These are phyloP conservation scores for Lydus trimaculatus DNA, from an alignment of 2,888 invertebrate genomes.

Conservation along the genomic window DNA sequence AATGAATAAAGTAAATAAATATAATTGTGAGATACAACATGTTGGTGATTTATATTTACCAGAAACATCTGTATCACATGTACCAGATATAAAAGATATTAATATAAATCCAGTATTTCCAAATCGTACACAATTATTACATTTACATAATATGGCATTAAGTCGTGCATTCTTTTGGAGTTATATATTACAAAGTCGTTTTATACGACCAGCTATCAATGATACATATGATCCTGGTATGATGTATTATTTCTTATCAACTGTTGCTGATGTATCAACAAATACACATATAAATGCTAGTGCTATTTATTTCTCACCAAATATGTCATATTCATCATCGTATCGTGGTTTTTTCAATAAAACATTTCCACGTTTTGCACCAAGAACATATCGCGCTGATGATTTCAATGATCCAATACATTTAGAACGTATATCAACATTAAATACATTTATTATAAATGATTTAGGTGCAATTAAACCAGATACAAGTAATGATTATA, in stretches of 20 bases:
- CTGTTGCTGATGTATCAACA: slow-evolving; percentile 93
- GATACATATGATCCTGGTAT: slow-evolving; percentile 96
- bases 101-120: slow-evolving; percentile 94
- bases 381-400: slow-evolving; percentile 88
- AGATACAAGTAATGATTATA: slow-evolving; percentile 86
- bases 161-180: slow-evolving; percentile 96
- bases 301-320: slow-evolving; percentile 92
- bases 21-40: slow-evolving; percentile 92
- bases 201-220: slow-evolving; percentile 88
- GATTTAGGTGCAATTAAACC: slow-evolving; percentile 85
- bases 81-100: slow-evolving; percentile 92
- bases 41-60: slow-evolving; percentile 84
- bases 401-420: slow-evolving; percentile 98
- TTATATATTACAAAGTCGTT: slow-evolving; percentile 88
- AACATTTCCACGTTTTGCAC: slow-evolving; percentile 90
- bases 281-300: slow-evolving; percentile 93
- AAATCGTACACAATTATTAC: slow-evolving; percentile 90
- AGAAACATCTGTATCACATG: slow-evolving; percentile 85
- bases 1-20: slow-evolving; percentile 82
- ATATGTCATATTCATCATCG: slow-evolving; percentile 92
- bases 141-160: slow-evolving; percentile 96
- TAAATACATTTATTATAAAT: slow-evolving; percentile 87
- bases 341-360: slow-evolving; percentile 96
- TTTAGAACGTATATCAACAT: slow-evolving; percentile 90
- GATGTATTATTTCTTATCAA: slow-evolving; percentile 96